A percentile compares a stretch with the other conserved stretches of the same genome.
phyloP scores from a whole-genome alignment of 2,113 vertebrate genomes.

The Cynopterus brachyotis region DNA sequence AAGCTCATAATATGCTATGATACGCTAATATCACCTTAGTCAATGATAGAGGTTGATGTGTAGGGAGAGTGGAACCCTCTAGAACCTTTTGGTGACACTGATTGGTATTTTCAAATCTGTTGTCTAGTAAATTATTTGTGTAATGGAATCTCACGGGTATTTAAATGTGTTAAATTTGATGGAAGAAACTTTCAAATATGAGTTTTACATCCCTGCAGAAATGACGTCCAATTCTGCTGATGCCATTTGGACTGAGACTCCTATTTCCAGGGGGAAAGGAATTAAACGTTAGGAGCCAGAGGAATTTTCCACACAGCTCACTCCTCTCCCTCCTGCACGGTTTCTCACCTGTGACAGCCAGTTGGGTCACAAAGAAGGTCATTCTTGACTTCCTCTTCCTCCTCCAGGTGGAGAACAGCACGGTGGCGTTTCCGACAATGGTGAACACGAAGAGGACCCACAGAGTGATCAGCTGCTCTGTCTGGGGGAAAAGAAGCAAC shows the following conservation, averaged over 20 bases:
- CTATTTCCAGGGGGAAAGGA: neutral
- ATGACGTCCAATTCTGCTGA: neutral
- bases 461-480: conserved; percentile 85
- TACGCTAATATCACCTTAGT: neutral
- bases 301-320: neutral
- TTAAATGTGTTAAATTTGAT: neutral
- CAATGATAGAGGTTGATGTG: neutral
- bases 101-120: neutral
- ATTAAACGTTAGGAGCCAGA: neutral
- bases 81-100: neutral
- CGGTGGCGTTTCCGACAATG: conserved; percentile 81
- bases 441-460: conserved; percentile 86
- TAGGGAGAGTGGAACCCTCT: neutral
- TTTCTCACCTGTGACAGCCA: conserved; percentile 84
- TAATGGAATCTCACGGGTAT: neutral
- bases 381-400: conserved; percentile 85
- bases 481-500: conserved; percentile 74
- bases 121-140: neutral
- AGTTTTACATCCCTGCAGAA: neutral
- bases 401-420: conserved; percentile 84
- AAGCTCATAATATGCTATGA: neutral
- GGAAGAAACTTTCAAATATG: neutral
- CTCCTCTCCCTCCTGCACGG: neutral
- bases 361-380: conserved; percentile 86
- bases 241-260: neutral